These are phyloP conservation scores for Panulirus ornatus DNA, from an alignment of 1,140 invertebrate species.

Conservation along the genomic window DNA sequence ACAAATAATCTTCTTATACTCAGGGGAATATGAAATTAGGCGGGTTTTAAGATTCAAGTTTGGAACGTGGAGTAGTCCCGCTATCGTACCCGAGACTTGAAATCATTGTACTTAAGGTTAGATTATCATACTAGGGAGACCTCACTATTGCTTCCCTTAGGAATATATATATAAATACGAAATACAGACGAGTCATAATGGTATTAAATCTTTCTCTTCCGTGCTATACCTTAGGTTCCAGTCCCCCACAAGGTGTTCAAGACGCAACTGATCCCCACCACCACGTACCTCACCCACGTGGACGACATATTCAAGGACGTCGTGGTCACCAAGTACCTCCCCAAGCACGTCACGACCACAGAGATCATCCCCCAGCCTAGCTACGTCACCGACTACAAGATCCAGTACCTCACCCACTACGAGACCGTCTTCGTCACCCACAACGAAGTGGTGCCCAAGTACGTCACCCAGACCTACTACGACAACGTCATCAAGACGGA, in stretches of 20 bases:
- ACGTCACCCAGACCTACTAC: conserved; percentile 21
- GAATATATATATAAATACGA: too few species aligned
- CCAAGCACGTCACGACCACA: neutral
- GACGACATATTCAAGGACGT: neutral
- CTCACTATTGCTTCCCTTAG: too few species aligned
- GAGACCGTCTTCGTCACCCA: conserved; percentile 20
- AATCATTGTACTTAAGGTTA: neutral
- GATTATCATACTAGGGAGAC: neutral
- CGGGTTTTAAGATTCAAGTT: too few species aligned
- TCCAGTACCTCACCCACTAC: conserved; percentile 15
- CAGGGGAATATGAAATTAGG: too few species aligned
- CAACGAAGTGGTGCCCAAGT: neutral
- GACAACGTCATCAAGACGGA: neutral
- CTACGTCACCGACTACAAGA: conserved; percentile 26
- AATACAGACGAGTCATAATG: too few species aligned
- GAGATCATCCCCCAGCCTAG: neutral
- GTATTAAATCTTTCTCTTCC: neutral
- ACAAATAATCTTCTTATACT: too few species aligned
- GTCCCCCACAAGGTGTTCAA: conserved; percentile 9
- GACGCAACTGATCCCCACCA: neutral
- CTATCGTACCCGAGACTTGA: too few species aligned
- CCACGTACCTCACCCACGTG: neutral
- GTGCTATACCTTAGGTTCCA: neutral
- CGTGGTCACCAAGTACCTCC: conserved; percentile 3
- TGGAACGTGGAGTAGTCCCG: neutral